A percentile compares a stretch with the other conserved stretches of the same genome.
Evolutionary conservation across 2,888 invertebrate genomes (phyloP).

Genomic region (Cephonodes hylas): DNA sequence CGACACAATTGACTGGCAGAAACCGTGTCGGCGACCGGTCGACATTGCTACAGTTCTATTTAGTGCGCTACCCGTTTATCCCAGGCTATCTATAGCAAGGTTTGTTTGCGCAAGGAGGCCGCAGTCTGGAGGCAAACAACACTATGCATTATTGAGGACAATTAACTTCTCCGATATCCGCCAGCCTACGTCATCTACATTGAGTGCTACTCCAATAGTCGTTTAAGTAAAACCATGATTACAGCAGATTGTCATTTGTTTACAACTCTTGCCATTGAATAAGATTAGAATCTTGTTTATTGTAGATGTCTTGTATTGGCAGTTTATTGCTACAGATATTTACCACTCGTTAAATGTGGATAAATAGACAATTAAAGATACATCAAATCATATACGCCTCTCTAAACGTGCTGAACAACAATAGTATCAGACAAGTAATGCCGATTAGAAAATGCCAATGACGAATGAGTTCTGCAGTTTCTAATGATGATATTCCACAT

Average conservation of each 20-base stretch:
- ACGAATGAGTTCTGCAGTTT: neutral
- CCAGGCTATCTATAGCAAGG: slow-evolving; percentile 9
- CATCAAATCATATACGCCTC: neutral
- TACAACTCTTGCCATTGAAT: too few relatives aligned
- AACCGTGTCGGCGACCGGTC: slow-evolving; percentile 40
- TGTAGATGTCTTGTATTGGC: too few relatives aligned
- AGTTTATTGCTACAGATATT: too few relatives aligned
- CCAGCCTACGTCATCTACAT: neutral
- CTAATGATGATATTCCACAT: neutral
- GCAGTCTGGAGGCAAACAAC: neutral
- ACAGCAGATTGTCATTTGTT: too few relatives aligned
- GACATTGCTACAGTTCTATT: slow-evolving; percentile 34
- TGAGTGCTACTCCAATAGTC: neutral
- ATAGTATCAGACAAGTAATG: neutral
- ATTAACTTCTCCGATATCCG: neutral
- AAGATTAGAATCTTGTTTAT: too few relatives aligned
- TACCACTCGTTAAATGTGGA: too few relatives aligned
- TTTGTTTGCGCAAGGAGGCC: neutral
- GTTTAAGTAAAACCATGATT: neutral
- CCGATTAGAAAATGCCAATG: neutral
- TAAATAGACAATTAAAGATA: neutral
- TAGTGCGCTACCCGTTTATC: slow-evolving; percentile 25
- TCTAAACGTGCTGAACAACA: neutral
- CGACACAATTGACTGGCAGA: slow-evolving; percentile 45
- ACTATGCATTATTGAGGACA: neutral